phyloP scores from a whole-genome alignment of 2,797 vertebrate genomes.

The Silurus lanzhouensis region DNA sequence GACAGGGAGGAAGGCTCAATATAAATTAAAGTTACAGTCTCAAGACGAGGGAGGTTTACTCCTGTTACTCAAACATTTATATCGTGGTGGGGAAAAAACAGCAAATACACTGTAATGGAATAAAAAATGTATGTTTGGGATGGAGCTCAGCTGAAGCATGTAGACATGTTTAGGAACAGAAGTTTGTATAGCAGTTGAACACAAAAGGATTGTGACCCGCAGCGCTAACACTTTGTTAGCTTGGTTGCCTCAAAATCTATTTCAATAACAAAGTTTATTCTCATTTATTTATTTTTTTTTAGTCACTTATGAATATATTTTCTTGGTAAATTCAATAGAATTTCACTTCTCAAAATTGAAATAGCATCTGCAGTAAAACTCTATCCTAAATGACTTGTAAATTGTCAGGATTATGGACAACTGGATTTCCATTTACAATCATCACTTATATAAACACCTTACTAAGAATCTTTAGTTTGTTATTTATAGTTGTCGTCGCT shows the following conservation, averaged over 20 bases:
- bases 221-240: not conserved
- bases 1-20: conserved; percentile 42
- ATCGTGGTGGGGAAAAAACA: conserved; percentile 65
- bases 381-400: not conserved
- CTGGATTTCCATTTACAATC: too few relatives aligned
- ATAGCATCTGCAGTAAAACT: not conserved
- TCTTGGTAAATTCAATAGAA: not conserved
- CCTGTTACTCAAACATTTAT: conserved; percentile 67
- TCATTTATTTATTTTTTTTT: not conserved
- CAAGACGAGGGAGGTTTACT: conserved; percentile 59
- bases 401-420: too few relatives aligned
- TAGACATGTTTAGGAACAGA: conserved; percentile 49
- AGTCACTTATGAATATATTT: not conserved
- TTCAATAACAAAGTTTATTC: conserved; percentile 46
- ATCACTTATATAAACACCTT: too few relatives aligned
- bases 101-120: conserved; percentile 66
- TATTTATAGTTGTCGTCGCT: too few relatives aligned
- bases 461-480: too few relatives aligned
- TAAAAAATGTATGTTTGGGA: conserved; percentile 62
- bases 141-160: conserved; percentile 55
- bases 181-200: conserved; percentile 14
- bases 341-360: not conserved
- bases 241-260: conserved; percentile 31
- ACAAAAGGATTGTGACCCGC: conserved; percentile 53
- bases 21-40: conserved; percentile 46